Evolutionary conservation across 1,140 invertebrate species (phyloP).

Genomic region (Pemphigus obesinymphae): DNA sequence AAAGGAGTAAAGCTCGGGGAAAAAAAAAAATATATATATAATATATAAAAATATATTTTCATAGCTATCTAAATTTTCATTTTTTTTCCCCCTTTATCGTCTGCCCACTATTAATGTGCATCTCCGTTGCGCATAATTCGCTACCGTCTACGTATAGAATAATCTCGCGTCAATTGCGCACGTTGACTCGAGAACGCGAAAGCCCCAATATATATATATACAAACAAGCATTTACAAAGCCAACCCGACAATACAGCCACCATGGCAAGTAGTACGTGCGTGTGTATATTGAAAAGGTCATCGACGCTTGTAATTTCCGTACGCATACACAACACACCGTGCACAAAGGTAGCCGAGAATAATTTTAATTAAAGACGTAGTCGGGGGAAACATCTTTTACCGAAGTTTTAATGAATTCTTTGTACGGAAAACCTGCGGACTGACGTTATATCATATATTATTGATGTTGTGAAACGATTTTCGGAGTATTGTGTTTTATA

Average conservation of each 20-base stretch:
- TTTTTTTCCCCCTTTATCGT: no score
- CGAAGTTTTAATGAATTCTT: background rate
- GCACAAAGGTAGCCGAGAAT: background rate
- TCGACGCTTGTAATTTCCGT: background rate
- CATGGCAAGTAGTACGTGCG: background rate
- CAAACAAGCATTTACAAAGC: no score
- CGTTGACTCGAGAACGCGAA: background rate
- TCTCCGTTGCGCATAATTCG: background rate
- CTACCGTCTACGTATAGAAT: background rate
- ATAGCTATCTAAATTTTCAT: no score
- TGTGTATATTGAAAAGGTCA: slow-evolving; percentile 9
- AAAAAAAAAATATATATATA: background rate
- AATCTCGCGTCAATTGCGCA: background rate
- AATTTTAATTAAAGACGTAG: background rate
- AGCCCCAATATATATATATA: no score
- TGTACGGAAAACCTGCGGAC: background rate
- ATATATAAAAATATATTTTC: background rate
- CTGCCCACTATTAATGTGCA: background rate
- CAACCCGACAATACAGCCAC: background rate
- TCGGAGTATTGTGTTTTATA: no score
- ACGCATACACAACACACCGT: background rate
- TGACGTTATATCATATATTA: background rate
- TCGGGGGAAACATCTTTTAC: no score
- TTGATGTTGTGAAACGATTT: background rate
- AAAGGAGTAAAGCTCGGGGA: background rate